phyloP scores from a whole-genome alignment of 2,888 invertebrate genomes.

The Hanleya hanleyi region DNA sequence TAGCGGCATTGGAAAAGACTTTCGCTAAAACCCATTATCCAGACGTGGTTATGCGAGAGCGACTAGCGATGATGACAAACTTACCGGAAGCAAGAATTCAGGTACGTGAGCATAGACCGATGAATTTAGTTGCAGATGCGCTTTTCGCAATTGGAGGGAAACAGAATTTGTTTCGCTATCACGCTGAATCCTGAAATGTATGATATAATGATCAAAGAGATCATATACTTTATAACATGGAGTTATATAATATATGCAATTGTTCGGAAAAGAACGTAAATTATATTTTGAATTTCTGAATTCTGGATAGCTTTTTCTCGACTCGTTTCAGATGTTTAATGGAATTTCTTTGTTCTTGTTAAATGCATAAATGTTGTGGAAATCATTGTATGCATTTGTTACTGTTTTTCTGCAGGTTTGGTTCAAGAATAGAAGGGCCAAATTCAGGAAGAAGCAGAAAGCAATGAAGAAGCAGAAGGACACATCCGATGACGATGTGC shows the following conservation, averaged over 20 bases:
- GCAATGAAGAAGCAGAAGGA: constrained; percentile 39
- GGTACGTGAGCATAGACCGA: no score
- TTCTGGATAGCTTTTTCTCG: no score
- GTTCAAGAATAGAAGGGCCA: constrained; percentile 98
- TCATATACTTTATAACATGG: no score
- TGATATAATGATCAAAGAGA: no score
- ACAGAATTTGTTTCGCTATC: no score
- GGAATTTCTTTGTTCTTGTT: background rate
- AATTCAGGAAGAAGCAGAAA: constrained; percentile 94
- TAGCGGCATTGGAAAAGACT: constrained; percentile 74
- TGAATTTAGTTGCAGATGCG: no score
- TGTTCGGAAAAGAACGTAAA: no score
- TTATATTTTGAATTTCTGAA: no score
- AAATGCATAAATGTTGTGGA: background rate
- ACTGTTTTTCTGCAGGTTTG: constrained; percentile 84
- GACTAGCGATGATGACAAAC: constrained; percentile 74
- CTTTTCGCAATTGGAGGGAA: no score
- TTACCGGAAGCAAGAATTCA: constrained; percentile 76
- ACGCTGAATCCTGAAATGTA: no score
- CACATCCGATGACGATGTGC: constrained; percentile 5
- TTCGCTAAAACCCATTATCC: constrained; percentile 75
- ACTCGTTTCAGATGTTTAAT: background rate
- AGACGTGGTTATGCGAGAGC: constrained; percentile 75
- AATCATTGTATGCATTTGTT: background rate
- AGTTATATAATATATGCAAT: no score